Evolutionary conservation across 1,140 invertebrate species (phyloP), one percentile per base, ranked within the genome.

Genomic region (Zaprionus nigranus): DNA sequence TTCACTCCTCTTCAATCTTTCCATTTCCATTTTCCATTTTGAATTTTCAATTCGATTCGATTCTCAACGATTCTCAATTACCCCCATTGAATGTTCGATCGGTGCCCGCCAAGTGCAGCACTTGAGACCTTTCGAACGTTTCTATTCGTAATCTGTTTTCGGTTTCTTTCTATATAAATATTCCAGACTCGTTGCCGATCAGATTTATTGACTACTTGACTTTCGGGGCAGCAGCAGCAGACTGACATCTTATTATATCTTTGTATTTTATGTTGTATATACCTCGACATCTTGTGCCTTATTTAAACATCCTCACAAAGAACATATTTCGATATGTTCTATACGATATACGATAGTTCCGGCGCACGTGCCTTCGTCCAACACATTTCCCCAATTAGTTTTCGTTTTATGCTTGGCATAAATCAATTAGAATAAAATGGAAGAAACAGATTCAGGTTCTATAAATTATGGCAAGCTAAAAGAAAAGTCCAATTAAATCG

Each of bases 171-270:
- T 51, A 17, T 51, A 51, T 84, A 72, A 70, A 76, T 66, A 88
- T 88, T 84, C 84, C 59, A 76, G 38, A 74, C 81, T 82, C 75
- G 84, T 88, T 84, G 65, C 68, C 49, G 20, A 61, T 38, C 9
- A 71, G 77, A 86, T 78, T 88, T 87, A 86, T 86, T 73, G 78
- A 67, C 81, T 84, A 88, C 83, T 87, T 87, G 81, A 88, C 15
- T 78, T 75, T 65, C 49, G 57, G 51, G 22, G 13, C 28, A 34
- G 30, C 30, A 7, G 46, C 12, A 46, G 12, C 38, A n/a, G 49
- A 17, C 75, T 65, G 59, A 77, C 30, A 40, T 73, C 80, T 86
- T 46, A 73, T 30, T 87, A 40, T 56, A 28, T 56, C 38, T 24
- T 51, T 69, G 43, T 15, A 22, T 63, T 34, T 56, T 38, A 46